phyloP scores from a whole-genome alignment of 2,113 vertebrate species.

The Datnioides undecimradiatus region DNA sequence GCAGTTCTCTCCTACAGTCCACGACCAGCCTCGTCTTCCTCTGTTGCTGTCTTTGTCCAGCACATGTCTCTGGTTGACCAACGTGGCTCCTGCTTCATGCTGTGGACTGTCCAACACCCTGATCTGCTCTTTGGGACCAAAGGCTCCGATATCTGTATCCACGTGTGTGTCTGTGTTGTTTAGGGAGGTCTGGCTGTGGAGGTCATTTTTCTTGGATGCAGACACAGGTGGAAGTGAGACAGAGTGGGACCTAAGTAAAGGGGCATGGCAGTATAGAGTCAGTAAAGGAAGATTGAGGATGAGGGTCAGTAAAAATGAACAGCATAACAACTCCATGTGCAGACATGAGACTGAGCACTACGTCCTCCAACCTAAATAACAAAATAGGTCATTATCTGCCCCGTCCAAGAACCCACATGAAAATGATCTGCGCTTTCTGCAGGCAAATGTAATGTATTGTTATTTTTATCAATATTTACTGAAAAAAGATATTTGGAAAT shows the following conservation, averaged over 20 bases:
- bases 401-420: too few species aligned
- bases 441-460: too few species aligned
- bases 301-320: background rate
- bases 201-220: background rate
- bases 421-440: too few species aligned
- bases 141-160: background rate
- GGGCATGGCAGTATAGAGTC: background rate
- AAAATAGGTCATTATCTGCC: background rate
- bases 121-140: background rate
- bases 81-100: background rate
- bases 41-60: background rate
- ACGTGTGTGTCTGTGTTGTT: background rate
- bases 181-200: constrained; percentile 7
- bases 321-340: background rate
- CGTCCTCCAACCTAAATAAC: background rate
- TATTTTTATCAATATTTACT: too few species aligned
- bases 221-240: constrained; percentile 17
- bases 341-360: background rate
- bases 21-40: constrained; percentile 44
- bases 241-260: constrained; percentile 36
- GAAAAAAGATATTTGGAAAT: too few species aligned
- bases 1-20: constrained; percentile 67
- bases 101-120: background rate
- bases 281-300: background rate
- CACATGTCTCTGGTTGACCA: background rate